These are phyloP conservation scores for Phycodurus eques DNA, from an alignment of 2,113 vertebrate species.

Conservation along the genomic window DNA sequence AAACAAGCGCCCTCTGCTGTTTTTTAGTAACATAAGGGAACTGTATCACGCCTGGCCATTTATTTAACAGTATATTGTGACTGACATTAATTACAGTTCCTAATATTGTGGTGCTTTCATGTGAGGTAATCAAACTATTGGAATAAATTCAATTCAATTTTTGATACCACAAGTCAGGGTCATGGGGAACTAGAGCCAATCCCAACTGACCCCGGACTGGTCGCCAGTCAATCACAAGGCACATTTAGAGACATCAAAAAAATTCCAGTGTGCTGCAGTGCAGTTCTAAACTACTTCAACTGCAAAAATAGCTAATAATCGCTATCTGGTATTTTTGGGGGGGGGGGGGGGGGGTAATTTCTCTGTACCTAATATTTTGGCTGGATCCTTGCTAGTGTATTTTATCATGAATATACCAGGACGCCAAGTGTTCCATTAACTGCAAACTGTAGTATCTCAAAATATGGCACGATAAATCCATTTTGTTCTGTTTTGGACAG, in stretches of 20 bases:
- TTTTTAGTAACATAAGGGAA: background rate
- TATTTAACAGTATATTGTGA: background rate
- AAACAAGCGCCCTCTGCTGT: conserved; percentile 70
- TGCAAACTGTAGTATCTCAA: background rate
- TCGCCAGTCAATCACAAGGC: background rate
- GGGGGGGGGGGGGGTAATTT: no score
- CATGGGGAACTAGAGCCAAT: no score
- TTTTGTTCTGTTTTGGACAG: background rate
- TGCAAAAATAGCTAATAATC: background rate
- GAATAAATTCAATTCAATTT: no score
- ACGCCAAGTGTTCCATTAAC: no score
- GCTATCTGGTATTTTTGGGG: background rate
- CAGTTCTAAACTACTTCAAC: background rate
- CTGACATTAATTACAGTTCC: background rate
- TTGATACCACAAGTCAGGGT: no score
- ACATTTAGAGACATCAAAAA: background rate
- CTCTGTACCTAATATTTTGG: background rate
- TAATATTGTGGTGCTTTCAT: background rate
- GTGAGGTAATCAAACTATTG: background rate
- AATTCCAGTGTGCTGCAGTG: background rate
- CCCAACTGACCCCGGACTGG: no score
- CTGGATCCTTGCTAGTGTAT: background rate
- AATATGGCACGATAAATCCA: background rate
- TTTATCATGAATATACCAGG: background rate
- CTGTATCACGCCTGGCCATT: background rate